phyloP scores from a whole-genome alignment of 1,140 invertebrate genomes.

The Cyclargus thomasi region DNA sequence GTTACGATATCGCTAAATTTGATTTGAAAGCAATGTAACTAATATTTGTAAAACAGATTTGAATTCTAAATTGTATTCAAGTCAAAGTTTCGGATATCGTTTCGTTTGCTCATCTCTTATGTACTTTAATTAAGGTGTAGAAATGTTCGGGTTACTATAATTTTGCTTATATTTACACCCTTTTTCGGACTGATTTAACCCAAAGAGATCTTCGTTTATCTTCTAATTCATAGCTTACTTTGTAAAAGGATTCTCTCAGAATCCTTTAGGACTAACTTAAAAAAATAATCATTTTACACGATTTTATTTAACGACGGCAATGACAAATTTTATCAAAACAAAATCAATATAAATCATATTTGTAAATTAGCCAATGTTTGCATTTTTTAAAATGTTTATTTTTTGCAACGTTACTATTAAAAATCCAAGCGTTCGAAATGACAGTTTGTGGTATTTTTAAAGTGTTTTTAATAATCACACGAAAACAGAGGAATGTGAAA shows the following conservation, averaged over 20 bases:
- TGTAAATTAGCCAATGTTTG: background rate
- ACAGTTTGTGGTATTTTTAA: background rate
- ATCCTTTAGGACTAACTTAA: background rate
- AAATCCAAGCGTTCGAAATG: background rate
- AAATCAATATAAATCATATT: slow-evolving; percentile 3
- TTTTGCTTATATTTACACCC: background rate
- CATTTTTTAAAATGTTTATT: background rate
- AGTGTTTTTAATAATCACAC: slow-evolving; percentile 6
- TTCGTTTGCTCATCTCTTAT: background rate
- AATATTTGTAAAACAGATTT: background rate
- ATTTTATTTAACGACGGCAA: background rate
- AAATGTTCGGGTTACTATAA: background rate
- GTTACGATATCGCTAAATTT: background rate
- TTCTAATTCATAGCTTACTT: background rate
- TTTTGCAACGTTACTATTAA: background rate
- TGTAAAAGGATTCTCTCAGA: background rate
- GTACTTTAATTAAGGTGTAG: slow-evolving; percentile 2
- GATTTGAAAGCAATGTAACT: background rate
- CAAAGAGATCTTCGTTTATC: slow-evolving; percentile 1
- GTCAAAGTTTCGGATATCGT: background rate
- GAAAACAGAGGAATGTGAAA: slow-evolving; percentile 3
- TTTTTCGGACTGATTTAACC: slow-evolving; percentile 6
- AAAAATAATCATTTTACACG: background rate
- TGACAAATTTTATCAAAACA: background rate
- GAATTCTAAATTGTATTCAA: background rate